Evolutionary conservation across 2,113 vertebrate genomes (phyloP).

Genomic region (Aegotheles bennettii): DNA sequence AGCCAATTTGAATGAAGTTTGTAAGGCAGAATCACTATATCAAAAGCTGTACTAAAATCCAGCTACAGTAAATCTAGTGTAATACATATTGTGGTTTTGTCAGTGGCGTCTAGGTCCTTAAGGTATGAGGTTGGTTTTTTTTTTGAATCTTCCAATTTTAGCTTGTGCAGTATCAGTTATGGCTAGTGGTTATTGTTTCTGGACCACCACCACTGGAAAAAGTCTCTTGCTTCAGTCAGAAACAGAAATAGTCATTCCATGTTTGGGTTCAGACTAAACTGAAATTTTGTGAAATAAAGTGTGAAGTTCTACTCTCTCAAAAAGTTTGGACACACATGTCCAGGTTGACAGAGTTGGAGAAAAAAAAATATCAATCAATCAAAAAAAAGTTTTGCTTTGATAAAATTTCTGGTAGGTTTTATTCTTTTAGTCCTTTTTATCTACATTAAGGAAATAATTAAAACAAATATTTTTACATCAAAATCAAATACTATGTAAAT

Average conservation of each 20-base stretch:
- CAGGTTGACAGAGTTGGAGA: background rate
- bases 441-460: background rate
- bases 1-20: constrained; percentile 1
- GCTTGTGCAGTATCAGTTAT: background rate
- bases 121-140: background rate
- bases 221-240: background rate
- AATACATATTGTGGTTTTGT: background rate
- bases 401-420: background rate
- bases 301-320: background rate
- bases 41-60: background rate
- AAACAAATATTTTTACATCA: background rate
- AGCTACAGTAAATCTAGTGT: background rate
- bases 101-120: background rate
- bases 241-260: background rate
- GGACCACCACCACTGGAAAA: background rate
- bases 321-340: background rate
- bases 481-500: background rate
- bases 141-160: background rate
- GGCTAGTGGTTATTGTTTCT: background rate
- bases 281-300: background rate
- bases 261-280: background rate
- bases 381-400: background rate
- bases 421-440: background rate
- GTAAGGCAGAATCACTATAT: background rate
- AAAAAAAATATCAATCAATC: background rate